phyloP scores from a whole-genome alignment of 2,888 invertebrate species.

The Athalia rosae region DNA sequence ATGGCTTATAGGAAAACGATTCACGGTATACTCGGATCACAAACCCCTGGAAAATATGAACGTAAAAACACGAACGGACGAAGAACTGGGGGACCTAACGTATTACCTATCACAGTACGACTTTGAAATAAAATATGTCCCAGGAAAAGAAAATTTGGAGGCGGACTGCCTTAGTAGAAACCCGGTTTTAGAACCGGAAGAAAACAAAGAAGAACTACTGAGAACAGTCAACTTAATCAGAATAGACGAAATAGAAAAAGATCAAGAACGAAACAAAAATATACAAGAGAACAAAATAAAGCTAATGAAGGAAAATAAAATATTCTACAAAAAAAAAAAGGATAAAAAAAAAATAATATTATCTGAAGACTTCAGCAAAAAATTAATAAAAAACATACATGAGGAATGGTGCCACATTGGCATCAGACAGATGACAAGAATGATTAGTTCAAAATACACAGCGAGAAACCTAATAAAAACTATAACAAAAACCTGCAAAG shows the following conservation, averaged over 20 bases:
- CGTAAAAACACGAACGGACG: conserved; percentile 49
- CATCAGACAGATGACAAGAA: conserved; percentile 46
- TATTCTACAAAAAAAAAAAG: conserved; percentile 45
- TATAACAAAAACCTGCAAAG: conserved; percentile 49
- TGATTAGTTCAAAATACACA: conserved; percentile 47
- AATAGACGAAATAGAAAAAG: conserved; percentile 50
- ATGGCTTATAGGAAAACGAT: conserved; percentile 54
- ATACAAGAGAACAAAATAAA: conserved; percentile 36
- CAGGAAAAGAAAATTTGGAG: conserved; percentile 53
- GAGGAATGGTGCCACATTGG: conserved; percentile 47
- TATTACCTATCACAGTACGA: conserved; percentile 54
- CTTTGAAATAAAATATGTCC: conserved; percentile 51
- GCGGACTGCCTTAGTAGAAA: conserved; percentile 53
- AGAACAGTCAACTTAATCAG: conserved; percentile 51
- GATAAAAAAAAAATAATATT: conserved; percentile 47
- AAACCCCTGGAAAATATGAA: conserved; percentile 52
- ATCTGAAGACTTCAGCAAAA: conserved; percentile 45
- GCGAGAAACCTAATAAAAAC: conserved; percentile 48
- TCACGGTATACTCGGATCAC: conserved; percentile 54
- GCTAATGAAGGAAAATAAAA: conserved; percentile 42
- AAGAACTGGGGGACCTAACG: conserved; percentile 53
- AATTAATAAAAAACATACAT: conserved; percentile 47
- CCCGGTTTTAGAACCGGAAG: conserved; percentile 51
- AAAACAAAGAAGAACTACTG: conserved; percentile 50
- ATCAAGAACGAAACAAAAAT: conserved; percentile 49